These are phyloP conservation scores for Calameuta filiformis DNA, from an alignment of 2,888 invertebrate genomes.

Conservation along the genomic window DNA sequence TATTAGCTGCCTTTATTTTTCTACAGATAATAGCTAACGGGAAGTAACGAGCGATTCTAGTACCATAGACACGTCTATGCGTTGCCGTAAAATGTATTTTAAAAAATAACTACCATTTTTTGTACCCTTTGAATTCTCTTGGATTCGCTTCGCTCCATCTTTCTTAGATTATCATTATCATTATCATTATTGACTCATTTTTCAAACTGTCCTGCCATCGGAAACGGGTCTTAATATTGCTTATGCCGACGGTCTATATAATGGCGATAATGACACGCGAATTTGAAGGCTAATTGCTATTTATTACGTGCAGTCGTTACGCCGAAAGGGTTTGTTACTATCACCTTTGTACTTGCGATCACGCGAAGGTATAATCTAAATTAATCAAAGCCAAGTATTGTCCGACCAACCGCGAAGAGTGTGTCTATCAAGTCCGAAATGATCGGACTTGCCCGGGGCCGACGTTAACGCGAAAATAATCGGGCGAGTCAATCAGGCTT, in stretches of 20 bases:
- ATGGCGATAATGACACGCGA: slow-evolving; percentile 3
- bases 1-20: neutral
- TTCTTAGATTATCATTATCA: neutral
- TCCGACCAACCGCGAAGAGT: neutral
- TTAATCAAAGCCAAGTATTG: slow-evolving; percentile 10
- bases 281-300: slow-evolving; percentile 19
- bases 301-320: slow-evolving; percentile 7
- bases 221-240: neutral
- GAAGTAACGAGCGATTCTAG: neutral
- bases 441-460: neutral
- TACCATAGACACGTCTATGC: neutral
- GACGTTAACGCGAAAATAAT: slow-evolving; percentile 1
- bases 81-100: neutral
- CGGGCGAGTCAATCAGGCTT: neutral
- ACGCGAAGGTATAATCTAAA: slow-evolving; percentile 23
- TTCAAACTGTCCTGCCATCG: neutral
- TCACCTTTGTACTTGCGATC: neutral
- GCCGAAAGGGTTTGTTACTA: neutral
- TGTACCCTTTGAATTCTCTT: neutral
- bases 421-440: neutral
- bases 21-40: neutral
- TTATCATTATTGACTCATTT: neutral
- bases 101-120: neutral
- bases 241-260: neutral
- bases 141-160: neutral